These are phyloP conservation scores for Noctua janthina DNA, from an alignment of 2,888 invertebrate species.

Conservation along the genomic window DNA sequence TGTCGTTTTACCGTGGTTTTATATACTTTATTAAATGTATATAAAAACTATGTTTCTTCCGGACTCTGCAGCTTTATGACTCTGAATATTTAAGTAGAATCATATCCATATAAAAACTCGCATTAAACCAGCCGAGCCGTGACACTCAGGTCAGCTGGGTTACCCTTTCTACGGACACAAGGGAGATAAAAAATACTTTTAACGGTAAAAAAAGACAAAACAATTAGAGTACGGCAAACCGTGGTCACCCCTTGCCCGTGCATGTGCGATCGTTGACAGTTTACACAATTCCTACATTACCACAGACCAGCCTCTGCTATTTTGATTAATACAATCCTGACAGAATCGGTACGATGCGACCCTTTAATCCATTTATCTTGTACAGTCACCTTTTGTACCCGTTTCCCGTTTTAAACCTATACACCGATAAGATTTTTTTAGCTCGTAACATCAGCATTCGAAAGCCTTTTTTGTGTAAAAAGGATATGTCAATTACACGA, in stretches of 20 bases:
- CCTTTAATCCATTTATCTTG: constrained; percentile 83
- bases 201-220: constrained; percentile 38
- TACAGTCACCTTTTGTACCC: constrained; percentile 74
- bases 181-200: constrained; percentile 30
- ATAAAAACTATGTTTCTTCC: no score
- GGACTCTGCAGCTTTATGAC: neutral
- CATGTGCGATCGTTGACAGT: constrained; percentile 72
- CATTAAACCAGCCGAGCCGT: constrained; percentile 12
- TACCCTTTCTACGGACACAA: constrained; percentile 43
- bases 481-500: constrained; percentile 67
- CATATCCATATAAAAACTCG: constrained; percentile 1
- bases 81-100: constrained; percentile 28
- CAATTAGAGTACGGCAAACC: constrained; percentile 15
- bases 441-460: constrained; percentile 56
- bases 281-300: constrained; percentile 84
- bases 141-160: constrained; percentile 8
- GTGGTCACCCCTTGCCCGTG: constrained; percentile 3
- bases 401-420: constrained; percentile 72
- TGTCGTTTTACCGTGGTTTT: neutral
- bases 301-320: constrained; percentile 68
- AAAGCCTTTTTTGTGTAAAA: constrained; percentile 56
- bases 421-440: constrained; percentile 63
- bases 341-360: constrained; percentile 71
- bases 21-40: neutral
- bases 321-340: constrained; percentile 77